Percentiles rank a stretch among this genome's conserved stretches.
phyloP scores from a whole-genome alignment of 2,113 vertebrate species.

The Hypocryptadius cinnamomeus region DNA sequence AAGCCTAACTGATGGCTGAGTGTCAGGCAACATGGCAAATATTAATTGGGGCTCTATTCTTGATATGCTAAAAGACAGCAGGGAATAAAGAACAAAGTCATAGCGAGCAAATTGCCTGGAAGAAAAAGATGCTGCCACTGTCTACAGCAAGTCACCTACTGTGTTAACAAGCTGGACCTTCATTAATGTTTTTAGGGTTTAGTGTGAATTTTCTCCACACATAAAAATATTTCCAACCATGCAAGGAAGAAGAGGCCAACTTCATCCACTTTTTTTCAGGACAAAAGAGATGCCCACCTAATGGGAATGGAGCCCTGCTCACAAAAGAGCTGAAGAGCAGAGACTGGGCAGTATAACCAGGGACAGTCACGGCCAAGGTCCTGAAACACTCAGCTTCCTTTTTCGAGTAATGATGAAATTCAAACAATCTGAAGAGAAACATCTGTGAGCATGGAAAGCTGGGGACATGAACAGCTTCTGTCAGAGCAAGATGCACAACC shows the following conservation, averaged over 20 bases:
- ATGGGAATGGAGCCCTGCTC: background rate
- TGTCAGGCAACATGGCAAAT: background rate
- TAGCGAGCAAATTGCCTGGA: background rate
- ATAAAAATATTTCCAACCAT: background rate
- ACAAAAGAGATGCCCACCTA: background rate
- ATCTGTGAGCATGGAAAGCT: background rate
- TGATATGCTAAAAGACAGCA: background rate
- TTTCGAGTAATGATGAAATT: background rate
- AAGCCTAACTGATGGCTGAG: background rate
- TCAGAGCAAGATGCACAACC: background rate
- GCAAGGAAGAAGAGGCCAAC: background rate
- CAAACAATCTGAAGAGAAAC: background rate
- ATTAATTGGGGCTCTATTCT: background rate
- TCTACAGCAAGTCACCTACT: background rate
- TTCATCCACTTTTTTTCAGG: background rate
- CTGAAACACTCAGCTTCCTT: background rate
- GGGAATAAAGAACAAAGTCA: conserved; percentile 21
- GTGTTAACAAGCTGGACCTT: background rate
- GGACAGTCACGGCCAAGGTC: rapidly evolving
- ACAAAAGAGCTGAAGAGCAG: background rate
- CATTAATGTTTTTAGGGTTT: background rate
- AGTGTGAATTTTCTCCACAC: background rate
- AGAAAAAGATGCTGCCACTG: background rate
- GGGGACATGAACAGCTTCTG: background rate
- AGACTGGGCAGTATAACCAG: background rate